Evolutionary conservation across 2,113 vertebrate species (phyloP), one percentile per base, ranked within the genome.

Genomic region (Anolis carolinensis): DNA sequence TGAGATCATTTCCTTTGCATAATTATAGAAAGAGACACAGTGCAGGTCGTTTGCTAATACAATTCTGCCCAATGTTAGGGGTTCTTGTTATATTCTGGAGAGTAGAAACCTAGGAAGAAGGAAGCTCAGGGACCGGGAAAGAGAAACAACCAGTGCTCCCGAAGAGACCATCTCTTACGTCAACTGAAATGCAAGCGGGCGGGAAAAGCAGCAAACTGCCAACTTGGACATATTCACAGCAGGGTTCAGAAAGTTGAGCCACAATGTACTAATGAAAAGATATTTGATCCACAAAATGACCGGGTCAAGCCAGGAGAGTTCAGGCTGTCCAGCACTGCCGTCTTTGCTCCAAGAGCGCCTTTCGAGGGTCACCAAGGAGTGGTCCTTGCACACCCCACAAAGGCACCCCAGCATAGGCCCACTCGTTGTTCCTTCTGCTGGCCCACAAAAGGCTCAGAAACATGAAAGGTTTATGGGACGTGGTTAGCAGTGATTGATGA

Each of bases 321-420:
- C 89, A 90, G 72, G 92, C 75, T 86, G 83, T 93, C 93, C 10
- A 88, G 89, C 90, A 89, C 86, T n/a, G 74, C 71, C 32, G 55
- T 83, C 87, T 89, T 80, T 89, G 88, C 89, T 87, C 80, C 76
- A 86, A 85, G 70, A 75, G 89, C n/a, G 83, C 84, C 86, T 86
- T 83, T 79, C 0, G 0, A 84, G 68, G 25, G 21, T 68, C 76
- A 39, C 84, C 44, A 86, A 75, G 13, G 34, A 76, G 83, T 9
- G 10, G 14, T 79, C 48, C 79, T n/a, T 36, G 30, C 79, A 30
- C 27, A 5, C 16, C 1, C 32, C 5, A 39, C 16, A 0, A n/a
- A 21, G 32, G 72, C 39, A 21, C 13, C 73, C 30, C 3, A 6
- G n/a, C 21, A 27, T 25, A 55, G 10, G 52, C 6, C 10, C 52